Evolutionary conservation across 2,888 invertebrate species (phyloP).

Genomic region (Leptogaster cylindrica): DNA sequence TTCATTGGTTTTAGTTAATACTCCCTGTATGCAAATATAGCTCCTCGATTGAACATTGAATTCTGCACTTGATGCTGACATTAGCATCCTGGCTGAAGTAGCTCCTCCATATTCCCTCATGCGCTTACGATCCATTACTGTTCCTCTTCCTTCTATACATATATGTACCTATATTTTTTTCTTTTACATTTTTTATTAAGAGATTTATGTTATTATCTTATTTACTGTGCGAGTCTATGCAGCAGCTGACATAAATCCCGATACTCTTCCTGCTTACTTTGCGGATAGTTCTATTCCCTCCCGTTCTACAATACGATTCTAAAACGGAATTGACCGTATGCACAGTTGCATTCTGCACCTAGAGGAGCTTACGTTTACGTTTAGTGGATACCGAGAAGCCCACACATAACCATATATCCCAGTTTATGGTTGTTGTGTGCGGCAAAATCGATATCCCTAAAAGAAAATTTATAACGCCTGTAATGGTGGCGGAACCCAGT

Average conservation of each 20-base stretch:
- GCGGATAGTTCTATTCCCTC: neutral
- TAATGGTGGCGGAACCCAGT: constrained; percentile 42
- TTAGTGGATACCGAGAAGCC: constrained; percentile 14
- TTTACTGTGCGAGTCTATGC: constrained; percentile 40
- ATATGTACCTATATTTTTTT: no score
- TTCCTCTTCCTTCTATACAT: no score
- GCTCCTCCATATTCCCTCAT: neutral
- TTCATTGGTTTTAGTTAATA: no score
- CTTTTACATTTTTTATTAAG: constrained; percentile 43
- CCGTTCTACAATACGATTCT: no score
- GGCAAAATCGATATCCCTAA: constrained; percentile 44
- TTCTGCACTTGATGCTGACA: constrained; percentile 33
- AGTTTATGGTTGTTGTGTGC: constrained; percentile 39
- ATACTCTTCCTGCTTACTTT: constrained; percentile 38
- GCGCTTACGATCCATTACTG: no score
- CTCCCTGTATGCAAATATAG: no score
- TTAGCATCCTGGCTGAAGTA: constrained; percentile 31
- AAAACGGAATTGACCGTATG: constrained; percentile 3
- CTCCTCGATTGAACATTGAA: no score
- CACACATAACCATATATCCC: constrained; percentile 42
- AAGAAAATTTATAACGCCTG: constrained; percentile 44
- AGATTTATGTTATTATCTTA: constrained; percentile 47
- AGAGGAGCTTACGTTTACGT: constrained; percentile 11
- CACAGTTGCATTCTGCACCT: constrained; percentile 23
- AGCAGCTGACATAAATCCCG: constrained; percentile 42